Conservation (phyloP, 1,140 invertebrate species). For the Batillaria attramentaria region DNA sequence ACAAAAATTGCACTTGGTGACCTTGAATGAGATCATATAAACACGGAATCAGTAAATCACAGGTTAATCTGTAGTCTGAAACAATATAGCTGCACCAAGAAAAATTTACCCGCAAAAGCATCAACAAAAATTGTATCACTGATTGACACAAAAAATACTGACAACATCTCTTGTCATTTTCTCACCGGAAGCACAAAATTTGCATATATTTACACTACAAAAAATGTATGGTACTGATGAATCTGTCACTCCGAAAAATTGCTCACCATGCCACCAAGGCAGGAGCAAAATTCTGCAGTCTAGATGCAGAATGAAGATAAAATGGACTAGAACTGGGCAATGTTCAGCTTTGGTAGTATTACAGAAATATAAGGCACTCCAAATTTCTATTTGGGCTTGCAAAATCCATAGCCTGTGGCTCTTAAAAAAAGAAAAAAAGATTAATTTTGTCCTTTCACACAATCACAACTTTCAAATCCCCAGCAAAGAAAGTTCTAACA, state of each 20-base stretch:
- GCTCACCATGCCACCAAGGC: background rate
- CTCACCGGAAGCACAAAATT: background rate
- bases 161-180: background rate
- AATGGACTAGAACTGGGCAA: background rate
- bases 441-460: too few relatives aligned
- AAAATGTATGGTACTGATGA: background rate
- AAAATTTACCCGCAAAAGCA: background rate
- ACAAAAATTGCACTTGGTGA: background rate
- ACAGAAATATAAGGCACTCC: too few relatives aligned
- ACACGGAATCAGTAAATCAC: background rate
- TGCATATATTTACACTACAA: background rate
- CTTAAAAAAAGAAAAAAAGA: too few relatives aligned
- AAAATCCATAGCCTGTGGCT: too few relatives aligned
- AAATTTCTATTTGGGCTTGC: too few relatives aligned
- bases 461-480: too few relatives aligned
- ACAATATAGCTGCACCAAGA: too few relatives aligned
- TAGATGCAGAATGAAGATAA: background rate
- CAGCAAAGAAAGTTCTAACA: too few relatives aligned
- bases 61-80: background rate
- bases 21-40: background rate
- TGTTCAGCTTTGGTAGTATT: too few relatives aligned
- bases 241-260: background rate
- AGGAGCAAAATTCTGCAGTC: background rate
- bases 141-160: background rate
- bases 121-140: background rate